A percentile compares a stretch with the other conserved stretches of the same genome.
phyloP scores from a whole-genome alignment of 1,140 invertebrate species.

The Sarcophaga peregrina region DNA sequence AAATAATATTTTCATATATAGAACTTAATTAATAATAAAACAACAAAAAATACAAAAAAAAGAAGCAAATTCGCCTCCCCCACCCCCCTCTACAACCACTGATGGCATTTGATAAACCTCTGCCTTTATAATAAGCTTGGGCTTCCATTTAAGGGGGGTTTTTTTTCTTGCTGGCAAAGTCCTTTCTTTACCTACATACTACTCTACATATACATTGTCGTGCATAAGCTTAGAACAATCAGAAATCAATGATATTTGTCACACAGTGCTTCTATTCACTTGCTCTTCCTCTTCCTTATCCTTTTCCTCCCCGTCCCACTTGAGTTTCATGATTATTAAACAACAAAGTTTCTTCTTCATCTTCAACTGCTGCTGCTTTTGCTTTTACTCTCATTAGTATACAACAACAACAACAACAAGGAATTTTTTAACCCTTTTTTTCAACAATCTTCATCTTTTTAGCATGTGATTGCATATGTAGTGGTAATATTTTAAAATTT shows the following conservation, averaged over 20 bases:
- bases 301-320: neutral
- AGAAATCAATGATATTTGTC: constrained; percentile 48
- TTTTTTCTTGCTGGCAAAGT: neutral
- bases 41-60: too few species aligned
- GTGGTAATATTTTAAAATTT: constrained; percentile 47
- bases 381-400: constrained; percentile 34
- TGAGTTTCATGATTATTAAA: neutral
- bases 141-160: neutral
- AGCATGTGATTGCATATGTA: neutral
- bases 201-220: neutral
- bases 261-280: constrained; percentile 35
- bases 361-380: neutral
- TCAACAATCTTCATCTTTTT: neutral
- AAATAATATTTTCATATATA: constrained; percentile 31
- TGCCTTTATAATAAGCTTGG: neutral
- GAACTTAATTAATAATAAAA: constrained; percentile 38
- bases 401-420: constrained; percentile 1
- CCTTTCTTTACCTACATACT: neutral
- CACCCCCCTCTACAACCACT: neutral
- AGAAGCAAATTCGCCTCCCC: constrained; percentile 12
- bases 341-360: neutral
- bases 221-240: constrained; percentile 28
- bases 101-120: constrained; percentile 1
- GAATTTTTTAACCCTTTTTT: constrained; percentile 45
- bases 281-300: constrained; percentile 36